These are phyloP conservation scores for Amblyopsis hoosieri DNA, from an alignment of 2,797 vertebrate genomes.

Conservation along the genomic window DNA sequence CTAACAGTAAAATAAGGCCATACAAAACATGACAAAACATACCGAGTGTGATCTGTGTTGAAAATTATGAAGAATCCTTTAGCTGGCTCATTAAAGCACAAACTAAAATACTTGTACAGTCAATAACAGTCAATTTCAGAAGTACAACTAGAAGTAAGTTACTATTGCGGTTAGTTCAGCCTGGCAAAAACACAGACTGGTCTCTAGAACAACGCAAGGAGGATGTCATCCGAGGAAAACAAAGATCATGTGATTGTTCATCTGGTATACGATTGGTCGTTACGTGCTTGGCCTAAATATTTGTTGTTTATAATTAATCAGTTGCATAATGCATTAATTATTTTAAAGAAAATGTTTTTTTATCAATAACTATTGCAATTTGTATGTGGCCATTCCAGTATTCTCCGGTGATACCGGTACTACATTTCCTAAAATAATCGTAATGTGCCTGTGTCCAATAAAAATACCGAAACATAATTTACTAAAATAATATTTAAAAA, in stretches of 20 bases:
- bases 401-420: too few relatives aligned
- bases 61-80: not conserved
- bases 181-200: conserved; percentile 3
- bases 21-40: conserved; percentile 21
- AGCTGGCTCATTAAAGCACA: not conserved
- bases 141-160: too few relatives aligned
- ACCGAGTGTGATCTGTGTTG: conserved; percentile 37
- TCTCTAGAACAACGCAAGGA: conserved; percentile 27
- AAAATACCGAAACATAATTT: too few relatives aligned
- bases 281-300: not conserved
- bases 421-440: too few relatives aligned
- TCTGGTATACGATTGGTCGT: conserved; percentile 48
- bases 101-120: not conserved
- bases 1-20: conserved; percentile 18
- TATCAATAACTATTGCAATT: too few relatives aligned
- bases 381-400: too few relatives aligned
- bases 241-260: conserved; percentile 47
- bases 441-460: too few relatives aligned
- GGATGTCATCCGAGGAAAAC: conserved; percentile 54
- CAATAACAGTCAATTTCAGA: not conserved
- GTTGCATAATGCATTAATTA: too few relatives aligned
- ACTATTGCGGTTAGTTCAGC: not conserved
- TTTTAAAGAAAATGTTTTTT: too few relatives aligned
- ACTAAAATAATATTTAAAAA: too few relatives aligned
- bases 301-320: too few relatives aligned